A percentile compares a stretch with the other conserved stretches of the same genome.
phyloP scores from a whole-genome alignment of 1,140 invertebrate species.

The Babylonia areolata region DNA sequence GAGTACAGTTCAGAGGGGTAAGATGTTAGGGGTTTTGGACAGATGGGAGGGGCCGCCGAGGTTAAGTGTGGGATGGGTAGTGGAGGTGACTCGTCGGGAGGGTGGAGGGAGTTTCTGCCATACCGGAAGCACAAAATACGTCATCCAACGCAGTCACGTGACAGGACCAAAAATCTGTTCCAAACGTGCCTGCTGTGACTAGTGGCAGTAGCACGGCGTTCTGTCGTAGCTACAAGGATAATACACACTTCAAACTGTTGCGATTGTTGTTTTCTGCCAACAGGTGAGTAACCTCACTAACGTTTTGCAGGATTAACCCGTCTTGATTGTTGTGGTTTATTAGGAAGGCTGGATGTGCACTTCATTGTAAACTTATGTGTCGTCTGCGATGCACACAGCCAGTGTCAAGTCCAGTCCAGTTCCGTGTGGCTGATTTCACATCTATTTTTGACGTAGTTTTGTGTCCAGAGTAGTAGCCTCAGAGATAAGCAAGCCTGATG shows the following conservation, averaged over 20 bases:
- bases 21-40: no score
- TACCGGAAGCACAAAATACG: slow-evolving; percentile 32
- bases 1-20: no score
- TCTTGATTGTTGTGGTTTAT: background rate
- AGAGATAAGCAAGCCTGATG: background rate
- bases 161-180: slow-evolving; percentile 22
- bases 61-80: background rate
- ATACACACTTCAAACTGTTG: background rate
- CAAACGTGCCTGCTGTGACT: slow-evolving; percentile 37
- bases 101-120: no score
- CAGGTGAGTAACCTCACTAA: slow-evolving; percentile 24
- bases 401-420: slow-evolving; percentile 2
- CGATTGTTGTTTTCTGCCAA: background rate
- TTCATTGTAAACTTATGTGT: background rate
- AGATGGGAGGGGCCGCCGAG: no score
- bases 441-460: slow-evolving; percentile 10
- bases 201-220: slow-evolving; percentile 29
- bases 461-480: slow-evolving; percentile 25
- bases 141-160: slow-evolving; percentile 37
- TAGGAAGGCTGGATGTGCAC: background rate
- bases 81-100: background rate
- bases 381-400: background rate
- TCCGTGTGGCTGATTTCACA: slow-evolving; percentile 9
- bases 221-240: slow-evolving; percentile 19
- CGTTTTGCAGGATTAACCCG: background rate